These are phyloP conservation scores for Sebastes miniatus DNA, from an alignment of 2,797 vertebrate species.

Conservation along the genomic window DNA sequence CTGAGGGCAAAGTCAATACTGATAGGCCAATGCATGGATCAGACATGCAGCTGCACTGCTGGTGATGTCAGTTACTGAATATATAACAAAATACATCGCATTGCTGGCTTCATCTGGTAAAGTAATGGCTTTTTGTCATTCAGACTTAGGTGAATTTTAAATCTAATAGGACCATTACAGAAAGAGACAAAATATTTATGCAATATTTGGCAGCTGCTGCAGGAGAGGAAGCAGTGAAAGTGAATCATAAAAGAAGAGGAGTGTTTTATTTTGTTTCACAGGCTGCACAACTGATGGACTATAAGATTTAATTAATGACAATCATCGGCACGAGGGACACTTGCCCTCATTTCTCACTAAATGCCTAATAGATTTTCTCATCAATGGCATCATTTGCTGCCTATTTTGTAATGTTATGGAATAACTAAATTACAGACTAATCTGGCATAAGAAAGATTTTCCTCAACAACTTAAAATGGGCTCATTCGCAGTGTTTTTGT, in stretches of 20 bases:
- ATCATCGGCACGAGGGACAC: not conserved
- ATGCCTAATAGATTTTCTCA: not conserved
- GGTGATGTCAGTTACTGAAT: not conserved
- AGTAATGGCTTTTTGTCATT: not conserved
- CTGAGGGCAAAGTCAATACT: slow-evolving; percentile 14
- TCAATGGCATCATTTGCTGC: not conserved
- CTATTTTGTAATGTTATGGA: not conserved
- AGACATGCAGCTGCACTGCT: not conserved
- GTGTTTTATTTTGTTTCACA: not conserved
- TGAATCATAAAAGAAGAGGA: not conserved
- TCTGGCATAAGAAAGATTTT: not conserved
- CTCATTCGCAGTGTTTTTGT: too few species aligned
- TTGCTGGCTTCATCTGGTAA: not conserved
- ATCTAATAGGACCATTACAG: not conserved
- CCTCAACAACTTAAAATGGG: not conserved
- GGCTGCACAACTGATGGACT: not conserved
- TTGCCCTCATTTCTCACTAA: not conserved
- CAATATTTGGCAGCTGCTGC: not conserved
- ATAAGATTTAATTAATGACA: not conserved
- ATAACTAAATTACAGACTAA: not conserved
- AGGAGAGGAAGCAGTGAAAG: not conserved
- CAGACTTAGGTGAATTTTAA: not conserved
- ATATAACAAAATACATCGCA: not conserved
- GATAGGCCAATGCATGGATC: not conserved
- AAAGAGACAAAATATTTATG: not conserved